A percentile compares a stretch with the other conserved stretches of the same genome.
phyloP scores from a whole-genome alignment of 2,888 invertebrate species.

The Parnassius apollo region DNA sequence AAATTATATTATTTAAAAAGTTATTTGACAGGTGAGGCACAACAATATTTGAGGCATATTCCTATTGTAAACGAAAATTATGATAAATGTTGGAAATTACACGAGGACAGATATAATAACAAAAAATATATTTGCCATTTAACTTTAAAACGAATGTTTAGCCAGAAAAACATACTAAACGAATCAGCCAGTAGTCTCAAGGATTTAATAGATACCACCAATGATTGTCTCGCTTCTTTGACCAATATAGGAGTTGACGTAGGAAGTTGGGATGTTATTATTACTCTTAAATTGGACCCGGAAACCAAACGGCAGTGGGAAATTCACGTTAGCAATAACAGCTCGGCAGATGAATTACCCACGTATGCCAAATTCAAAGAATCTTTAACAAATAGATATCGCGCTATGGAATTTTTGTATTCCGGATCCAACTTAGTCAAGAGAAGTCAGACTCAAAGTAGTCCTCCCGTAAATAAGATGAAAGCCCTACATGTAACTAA shows the following conservation, averaged over 20 bases:
- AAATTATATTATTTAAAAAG: too few species aligned
- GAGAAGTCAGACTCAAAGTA: too few species aligned
- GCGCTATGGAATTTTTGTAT: background rate
- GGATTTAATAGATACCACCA: constrained; percentile 1
- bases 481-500: too few species aligned
- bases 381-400: background rate
- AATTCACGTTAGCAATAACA: background rate
- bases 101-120: background rate
- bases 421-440: background rate
- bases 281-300: background rate
- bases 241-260: background rate
- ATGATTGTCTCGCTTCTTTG: background rate
- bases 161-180: background rate
- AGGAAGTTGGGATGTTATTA: background rate
- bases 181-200: background rate
- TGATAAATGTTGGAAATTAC: too few species aligned
- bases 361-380: background rate
- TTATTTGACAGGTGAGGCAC: too few species aligned
- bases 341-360: too few species aligned
- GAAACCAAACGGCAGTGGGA: too few species aligned
- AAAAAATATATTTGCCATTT: background rate
- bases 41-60: too few species aligned
- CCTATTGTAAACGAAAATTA: too few species aligned
- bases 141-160: background rate
- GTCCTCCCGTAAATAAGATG: too few species aligned